Percentiles rank a stretch among this genome's conserved stretches.
Conservation (phyloP, 2,113 vertebrate species). For the Leuciscus idus region DNA sequence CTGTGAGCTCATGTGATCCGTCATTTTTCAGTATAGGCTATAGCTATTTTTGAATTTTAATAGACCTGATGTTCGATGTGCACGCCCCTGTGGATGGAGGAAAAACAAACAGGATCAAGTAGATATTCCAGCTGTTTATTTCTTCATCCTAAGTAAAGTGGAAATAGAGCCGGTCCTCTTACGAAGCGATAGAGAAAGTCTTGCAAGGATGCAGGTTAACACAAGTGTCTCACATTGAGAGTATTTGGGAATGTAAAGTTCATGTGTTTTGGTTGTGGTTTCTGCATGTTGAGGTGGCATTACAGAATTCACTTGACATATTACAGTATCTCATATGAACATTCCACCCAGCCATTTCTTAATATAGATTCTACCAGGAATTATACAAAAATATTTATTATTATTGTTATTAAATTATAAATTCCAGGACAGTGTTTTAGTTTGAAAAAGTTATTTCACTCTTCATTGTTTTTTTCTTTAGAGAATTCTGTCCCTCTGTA, state of each 20-base stretch:
- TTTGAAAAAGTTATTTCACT: constrained; percentile 60
- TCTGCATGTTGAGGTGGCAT: constrained; percentile 18
- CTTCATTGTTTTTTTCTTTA: constrained; percentile 71
- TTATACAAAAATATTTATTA: neutral
- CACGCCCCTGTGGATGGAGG: neutral
- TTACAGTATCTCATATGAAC: neutral
- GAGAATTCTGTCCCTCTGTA: constrained; percentile 71
- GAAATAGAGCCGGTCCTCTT: constrained; percentile 13
- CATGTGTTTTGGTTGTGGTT: constrained; percentile 13
- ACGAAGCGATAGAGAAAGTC: neutral
- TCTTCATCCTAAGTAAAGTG: neutral
- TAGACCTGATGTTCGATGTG: neutral
- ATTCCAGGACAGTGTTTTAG: constrained; percentile 55
- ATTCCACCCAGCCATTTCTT: neutral
- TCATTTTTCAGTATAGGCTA: neutral
- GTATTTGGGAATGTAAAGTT: constrained; percentile 47
- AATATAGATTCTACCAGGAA: neutral
- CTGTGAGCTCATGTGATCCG: neutral
- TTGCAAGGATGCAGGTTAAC: constrained; percentile 20
- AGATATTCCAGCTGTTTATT: neutral
- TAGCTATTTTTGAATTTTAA: neutral
- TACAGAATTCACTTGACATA: neutral
- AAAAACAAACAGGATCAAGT: neutral
- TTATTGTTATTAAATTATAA: constrained; percentile 2
- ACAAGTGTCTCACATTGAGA: constrained; percentile 78